A percentile compares a stretch with the other conserved stretches of the same genome.
phyloP scores from a whole-genome alignment of 2,888 invertebrate species.

The Helleia helle region DNA sequence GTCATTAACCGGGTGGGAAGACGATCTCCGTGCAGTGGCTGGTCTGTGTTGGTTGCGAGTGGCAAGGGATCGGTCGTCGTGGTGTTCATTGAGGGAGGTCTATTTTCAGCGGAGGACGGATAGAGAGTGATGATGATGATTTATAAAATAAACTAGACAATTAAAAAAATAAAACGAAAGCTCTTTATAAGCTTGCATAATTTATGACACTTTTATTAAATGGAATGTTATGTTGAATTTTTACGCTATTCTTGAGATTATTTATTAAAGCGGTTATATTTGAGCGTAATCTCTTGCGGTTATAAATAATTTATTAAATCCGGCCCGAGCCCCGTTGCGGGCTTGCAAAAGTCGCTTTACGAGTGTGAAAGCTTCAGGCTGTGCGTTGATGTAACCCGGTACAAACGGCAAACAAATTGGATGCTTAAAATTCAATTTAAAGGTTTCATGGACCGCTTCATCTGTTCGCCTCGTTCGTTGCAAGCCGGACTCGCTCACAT shows the following conservation, averaged over 20 bases:
- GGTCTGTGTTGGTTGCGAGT: no score
- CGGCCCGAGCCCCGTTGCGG: slow-evolving; percentile 34
- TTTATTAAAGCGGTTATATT: slow-evolving; percentile 5
- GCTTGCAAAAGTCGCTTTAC: slow-evolving; percentile 58
- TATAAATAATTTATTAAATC: slow-evolving; percentile 49
- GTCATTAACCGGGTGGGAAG: no score
- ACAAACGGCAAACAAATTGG: slow-evolving; percentile 64
- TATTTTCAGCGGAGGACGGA: no score
- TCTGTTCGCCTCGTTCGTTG: slow-evolving; percentile 60
- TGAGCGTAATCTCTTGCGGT: slow-evolving; percentile 12
- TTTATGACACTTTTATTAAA: no score
- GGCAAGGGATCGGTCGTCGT: no score
- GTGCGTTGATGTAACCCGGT: slow-evolving; percentile 38
- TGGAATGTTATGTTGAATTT: no score
- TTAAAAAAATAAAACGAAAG: no score
- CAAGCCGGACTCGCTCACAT: slow-evolving; percentile 54
- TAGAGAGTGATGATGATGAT: no score
- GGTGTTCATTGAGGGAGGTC: no score
- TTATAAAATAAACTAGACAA: no score
- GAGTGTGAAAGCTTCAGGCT: slow-evolving; percentile 42
- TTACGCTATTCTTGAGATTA: slow-evolving; percentile 2
- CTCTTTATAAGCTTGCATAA: no score
- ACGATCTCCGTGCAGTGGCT: no score
- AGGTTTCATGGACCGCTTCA: slow-evolving; percentile 71
- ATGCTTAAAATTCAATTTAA: slow-evolving; percentile 74